Evolutionary conservation across 1,140 invertebrate species (phyloP).

Genomic region (Maniola jurtina): DNA sequence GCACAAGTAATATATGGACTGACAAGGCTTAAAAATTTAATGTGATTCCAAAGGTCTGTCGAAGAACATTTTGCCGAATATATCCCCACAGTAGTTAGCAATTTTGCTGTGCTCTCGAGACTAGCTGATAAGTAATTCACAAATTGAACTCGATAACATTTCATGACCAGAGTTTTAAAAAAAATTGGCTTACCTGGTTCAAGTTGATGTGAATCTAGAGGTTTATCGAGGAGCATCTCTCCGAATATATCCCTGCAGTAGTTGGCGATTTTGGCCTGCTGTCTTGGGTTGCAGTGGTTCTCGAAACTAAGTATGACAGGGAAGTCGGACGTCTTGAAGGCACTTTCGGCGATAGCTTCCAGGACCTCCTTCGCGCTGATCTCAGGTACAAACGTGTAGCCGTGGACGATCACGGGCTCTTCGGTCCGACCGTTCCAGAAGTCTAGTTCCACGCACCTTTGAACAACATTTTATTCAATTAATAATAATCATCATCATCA

Average conservation of each 20-base stretch:
- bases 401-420: conserved; percentile 98
- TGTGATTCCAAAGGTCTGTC: conserved; percentile 92
- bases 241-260: conserved; percentile 98
- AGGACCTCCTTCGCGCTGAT: conserved; percentile 97
- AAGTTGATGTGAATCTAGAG: conserved; percentile 92
- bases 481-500: no score
- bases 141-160: no score
- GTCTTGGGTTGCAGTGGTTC: conserved; percentile 97
- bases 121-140: conserved; percentile 75
- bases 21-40: conserved; percentile 7
- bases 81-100: conserved; percentile 96
- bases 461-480: conserved; percentile 2
- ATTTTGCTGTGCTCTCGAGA: conserved; percentile 99
- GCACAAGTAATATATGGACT: no score
- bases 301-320: conserved; percentile 97
- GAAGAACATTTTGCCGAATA: conserved; percentile 97
- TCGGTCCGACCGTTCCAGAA: conserved; percentile 98
- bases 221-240: conserved; percentile 94
- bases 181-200: conserved; percentile 72
- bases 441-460: conserved; percentile 95
- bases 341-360: conserved; percentile 97
- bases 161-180: neutral
- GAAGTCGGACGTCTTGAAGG: conserved; percentile 98
- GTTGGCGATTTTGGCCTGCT: conserved; percentile 98
- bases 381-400: conserved; percentile 98